Evolutionary conservation across 2,888 invertebrate species (phyloP).

Genomic region (Dicroscelio sp.): DNA sequence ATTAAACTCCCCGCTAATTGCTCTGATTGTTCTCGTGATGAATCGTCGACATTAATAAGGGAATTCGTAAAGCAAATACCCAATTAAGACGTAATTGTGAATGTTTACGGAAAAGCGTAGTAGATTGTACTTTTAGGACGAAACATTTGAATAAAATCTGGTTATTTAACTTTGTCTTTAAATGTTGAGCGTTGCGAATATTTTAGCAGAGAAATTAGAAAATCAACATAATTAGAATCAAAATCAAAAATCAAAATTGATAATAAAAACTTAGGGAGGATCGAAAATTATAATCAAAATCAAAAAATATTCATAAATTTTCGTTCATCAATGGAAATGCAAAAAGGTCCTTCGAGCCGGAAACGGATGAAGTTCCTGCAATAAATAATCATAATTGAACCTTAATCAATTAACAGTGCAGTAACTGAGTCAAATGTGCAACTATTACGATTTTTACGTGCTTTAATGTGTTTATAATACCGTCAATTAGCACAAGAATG

Average conservation of each 20-base stretch:
- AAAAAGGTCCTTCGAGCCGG: background rate
- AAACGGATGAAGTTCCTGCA: background rate
- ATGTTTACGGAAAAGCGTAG: too few relatives aligned
- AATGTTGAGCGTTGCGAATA: too few relatives aligned
- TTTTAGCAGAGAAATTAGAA: too few relatives aligned
- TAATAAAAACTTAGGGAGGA: background rate
- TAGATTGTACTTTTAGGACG: too few relatives aligned
- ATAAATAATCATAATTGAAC: constrained; percentile 20
- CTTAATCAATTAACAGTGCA: constrained; percentile 1
- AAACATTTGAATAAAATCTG: too few relatives aligned
- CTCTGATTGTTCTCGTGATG: constrained; percentile 52
- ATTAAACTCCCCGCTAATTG: constrained; percentile 53
- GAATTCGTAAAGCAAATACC: background rate
- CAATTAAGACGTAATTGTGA: too few relatives aligned
- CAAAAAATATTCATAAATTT: background rate
- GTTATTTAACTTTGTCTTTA: too few relatives aligned
- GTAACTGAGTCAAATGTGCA: constrained; percentile 11
- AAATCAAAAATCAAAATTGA: too few relatives aligned
- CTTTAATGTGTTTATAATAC: constrained; percentile 27
- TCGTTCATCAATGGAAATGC: background rate
- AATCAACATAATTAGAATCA: too few relatives aligned
- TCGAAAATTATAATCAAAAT: background rate
- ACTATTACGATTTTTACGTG: background rate
- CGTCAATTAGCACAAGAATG: constrained; percentile 27
- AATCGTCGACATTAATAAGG: constrained; percentile 29